phyloP scores from a whole-genome alignment of 2,888 invertebrate species.

The Drosophila tripunctata region DNA sequence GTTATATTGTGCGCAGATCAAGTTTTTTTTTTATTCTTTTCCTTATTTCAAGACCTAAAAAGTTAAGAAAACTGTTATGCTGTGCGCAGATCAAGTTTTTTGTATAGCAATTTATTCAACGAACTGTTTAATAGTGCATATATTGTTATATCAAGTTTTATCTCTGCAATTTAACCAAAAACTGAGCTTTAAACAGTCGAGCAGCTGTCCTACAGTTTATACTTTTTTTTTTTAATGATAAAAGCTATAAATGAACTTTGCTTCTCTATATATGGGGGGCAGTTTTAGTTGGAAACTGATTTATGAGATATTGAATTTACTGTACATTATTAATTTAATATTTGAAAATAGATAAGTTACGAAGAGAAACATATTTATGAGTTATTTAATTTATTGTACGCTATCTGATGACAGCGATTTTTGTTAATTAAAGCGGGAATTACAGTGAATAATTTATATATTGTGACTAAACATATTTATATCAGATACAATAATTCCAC shows the following conservation, averaged over 20 bases:
- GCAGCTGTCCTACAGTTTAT: background rate
- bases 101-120: too few species aligned
- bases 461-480: background rate
- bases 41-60: too few species aligned
- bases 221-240: slow-evolving; percentile 10
- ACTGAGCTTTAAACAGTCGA: too few species aligned
- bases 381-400: background rate
- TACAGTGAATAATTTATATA: background rate
- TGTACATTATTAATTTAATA: slow-evolving; percentile 1
- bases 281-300: slow-evolving; percentile 9
- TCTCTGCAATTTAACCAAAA: too few species aligned
- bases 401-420: background rate
- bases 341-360: too few species aligned
- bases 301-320: slow-evolving; percentile 8
- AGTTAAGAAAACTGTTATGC: too few species aligned
- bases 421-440: background rate
- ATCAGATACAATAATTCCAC: background rate
- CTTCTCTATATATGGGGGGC: slow-evolving; percentile 5
- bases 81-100: too few species aligned
- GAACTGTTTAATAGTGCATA: too few species aligned
- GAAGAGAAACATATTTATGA: background rate
- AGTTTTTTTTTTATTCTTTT: too few species aligned
- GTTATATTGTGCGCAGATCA: too few species aligned
- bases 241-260: slow-evolving; percentile 29
- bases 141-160: too few species aligned